Percentiles rank a stretch among this genome's conserved stretches.
Evolutionary conservation across 2,797 vertebrate genomes (phyloP).

Genomic region (Sternotherus odoratus): DNA sequence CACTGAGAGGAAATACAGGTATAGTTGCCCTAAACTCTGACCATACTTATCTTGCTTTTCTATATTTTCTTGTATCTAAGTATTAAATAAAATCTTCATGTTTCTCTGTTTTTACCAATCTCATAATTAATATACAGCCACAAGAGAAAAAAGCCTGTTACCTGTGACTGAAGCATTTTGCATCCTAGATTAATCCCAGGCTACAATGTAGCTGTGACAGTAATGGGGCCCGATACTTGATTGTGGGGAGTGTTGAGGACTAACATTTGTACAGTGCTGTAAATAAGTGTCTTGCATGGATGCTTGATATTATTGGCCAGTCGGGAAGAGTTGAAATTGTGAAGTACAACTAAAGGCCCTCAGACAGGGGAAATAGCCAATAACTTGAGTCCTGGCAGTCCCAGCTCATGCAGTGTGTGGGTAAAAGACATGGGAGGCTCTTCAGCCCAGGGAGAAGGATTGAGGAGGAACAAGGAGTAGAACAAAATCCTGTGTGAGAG

Average conservation of each 20-base stretch:
- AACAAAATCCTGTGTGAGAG: too few species aligned
- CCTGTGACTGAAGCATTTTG: not conserved
- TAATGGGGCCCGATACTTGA: not conserved
- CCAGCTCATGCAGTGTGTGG: too few species aligned
- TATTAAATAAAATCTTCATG: not conserved
- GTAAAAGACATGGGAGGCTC: too few species aligned
- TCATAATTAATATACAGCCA: not conserved
- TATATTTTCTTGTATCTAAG: not conserved
- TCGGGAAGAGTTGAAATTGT: not conserved
- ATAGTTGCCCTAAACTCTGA: not conserved
- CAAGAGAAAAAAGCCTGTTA: not conserved
- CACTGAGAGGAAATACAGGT: not conserved
- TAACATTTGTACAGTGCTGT: not conserved
- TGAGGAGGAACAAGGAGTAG: too few species aligned
- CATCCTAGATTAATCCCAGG: not conserved
- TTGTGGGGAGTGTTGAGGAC: not conserved
- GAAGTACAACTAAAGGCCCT: not conserved
- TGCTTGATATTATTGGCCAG: not conserved
- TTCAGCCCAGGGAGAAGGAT: too few species aligned
- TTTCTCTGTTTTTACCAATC: not conserved
- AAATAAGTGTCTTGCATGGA: accelerated
- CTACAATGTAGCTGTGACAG: not conserved
- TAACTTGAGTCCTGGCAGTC: too few species aligned
- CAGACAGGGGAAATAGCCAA: too few species aligned
- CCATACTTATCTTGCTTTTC: not conserved